A percentile compares a stretch with the other conserved stretches of the same genome.
Evolutionary conservation across 1,140 invertebrate genomes (phyloP).

Genomic region (Leptopilina boulardi): DNA sequence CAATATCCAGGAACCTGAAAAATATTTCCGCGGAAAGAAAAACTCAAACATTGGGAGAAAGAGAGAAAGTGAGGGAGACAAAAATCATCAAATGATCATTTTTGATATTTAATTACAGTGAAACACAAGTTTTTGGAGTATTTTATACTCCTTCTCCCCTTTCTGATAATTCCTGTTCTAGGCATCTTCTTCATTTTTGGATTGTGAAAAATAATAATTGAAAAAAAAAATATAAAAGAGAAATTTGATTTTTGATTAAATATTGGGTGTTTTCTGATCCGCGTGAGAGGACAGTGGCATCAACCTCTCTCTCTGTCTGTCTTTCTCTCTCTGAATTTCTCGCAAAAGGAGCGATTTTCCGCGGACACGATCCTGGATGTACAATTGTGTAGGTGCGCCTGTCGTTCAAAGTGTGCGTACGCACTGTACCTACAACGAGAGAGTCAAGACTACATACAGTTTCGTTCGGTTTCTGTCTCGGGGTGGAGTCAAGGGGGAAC

Average conservation of each 20-base stretch:
- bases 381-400: slow-evolving; percentile 25
- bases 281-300: not conserved
- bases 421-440: slow-evolving; percentile 31
- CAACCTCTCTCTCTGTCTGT: too few relatives aligned
- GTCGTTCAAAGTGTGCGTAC: slow-evolving; percentile 18
- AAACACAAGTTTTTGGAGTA: slow-evolving; percentile 8
- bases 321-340: slow-evolving; percentile 23
- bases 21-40: not conserved
- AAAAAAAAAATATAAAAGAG: not conserved
- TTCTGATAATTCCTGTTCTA: not conserved
- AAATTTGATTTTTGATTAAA: not conserved
- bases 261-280: not conserved
- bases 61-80: not conserved
- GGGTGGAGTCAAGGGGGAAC: slow-evolving; percentile 40
- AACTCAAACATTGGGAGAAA: not conserved
- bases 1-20: not conserved
- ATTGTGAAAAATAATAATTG: not conserved
- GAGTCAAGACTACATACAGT: slow-evolving; percentile 29
- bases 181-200: not conserved
- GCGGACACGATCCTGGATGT: slow-evolving; percentile 26
- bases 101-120: too few relatives aligned
- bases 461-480: slow-evolving; percentile 27
- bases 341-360: slow-evolving; percentile 33
- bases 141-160: not conserved
- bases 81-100: too few relatives aligned